Percentiles rank a stretch among this genome's conserved stretches.
Evolutionary conservation across 2,888 invertebrate species (phyloP).

Genomic region (Sesamia inferens): DNA sequence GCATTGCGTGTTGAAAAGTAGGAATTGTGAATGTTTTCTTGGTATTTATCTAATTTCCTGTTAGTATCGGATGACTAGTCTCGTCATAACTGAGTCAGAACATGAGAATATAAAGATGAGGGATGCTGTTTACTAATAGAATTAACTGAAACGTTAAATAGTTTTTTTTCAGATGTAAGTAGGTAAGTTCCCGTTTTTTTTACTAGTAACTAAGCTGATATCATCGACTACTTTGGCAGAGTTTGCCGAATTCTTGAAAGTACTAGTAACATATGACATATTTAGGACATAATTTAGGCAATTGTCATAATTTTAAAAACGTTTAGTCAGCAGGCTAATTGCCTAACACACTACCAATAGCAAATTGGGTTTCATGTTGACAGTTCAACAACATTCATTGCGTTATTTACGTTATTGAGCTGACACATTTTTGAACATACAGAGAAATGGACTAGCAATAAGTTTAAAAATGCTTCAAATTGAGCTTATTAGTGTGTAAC

Average conservation of each 20-base stretch:
- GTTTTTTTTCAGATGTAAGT: neutral
- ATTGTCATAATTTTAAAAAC: too few relatives aligned
- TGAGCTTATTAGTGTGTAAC: too few relatives aligned
- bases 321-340: too few relatives aligned
- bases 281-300: neutral
- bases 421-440: too few relatives aligned
- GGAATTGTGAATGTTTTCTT: slow-evolving; percentile 65
- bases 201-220: too few relatives aligned
- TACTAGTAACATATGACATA: neutral
- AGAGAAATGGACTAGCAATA: too few relatives aligned
- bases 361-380: too few relatives aligned
- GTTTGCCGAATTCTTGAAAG: neutral
- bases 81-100: slow-evolving; percentile 71
- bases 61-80: slow-evolving; percentile 71
- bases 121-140: slow-evolving; percentile 36
- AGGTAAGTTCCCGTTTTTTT: neutral
- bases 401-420: too few relatives aligned
- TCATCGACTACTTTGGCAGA: too few relatives aligned
- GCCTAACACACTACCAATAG: too few relatives aligned
- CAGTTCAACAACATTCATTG: too few relatives aligned
- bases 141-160: slow-evolving; percentile 7
- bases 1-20: slow-evolving; percentile 60
- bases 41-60: slow-evolving; percentile 83
- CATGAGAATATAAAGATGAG: slow-evolving; percentile 48
- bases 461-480: too few relatives aligned